These are phyloP conservation scores for Spondyliosoma cantharus DNA, from an alignment of 2,797 vertebrate genomes.

Conservation along the genomic window DNA sequence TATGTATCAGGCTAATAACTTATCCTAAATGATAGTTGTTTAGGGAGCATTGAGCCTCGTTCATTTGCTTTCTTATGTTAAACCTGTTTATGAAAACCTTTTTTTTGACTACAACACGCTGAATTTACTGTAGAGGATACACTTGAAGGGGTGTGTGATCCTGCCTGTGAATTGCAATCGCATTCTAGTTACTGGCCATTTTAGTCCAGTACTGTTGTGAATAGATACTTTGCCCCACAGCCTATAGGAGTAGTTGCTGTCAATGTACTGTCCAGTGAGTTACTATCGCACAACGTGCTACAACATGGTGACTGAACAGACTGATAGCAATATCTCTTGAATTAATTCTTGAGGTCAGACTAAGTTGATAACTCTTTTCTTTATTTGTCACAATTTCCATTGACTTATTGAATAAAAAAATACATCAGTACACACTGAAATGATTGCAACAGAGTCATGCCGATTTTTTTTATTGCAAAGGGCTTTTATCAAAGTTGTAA, in stretches of 20 bases:
- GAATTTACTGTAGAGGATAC: constrained; percentile 24
- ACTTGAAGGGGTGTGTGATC: constrained; percentile 16
- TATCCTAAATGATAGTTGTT: constrained; percentile 24
- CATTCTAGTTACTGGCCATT: constrained; percentile 39
- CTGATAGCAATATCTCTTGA: background rate
- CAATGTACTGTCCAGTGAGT: constrained; percentile 14
- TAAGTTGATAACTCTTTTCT: background rate
- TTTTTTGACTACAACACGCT: constrained; percentile 10
- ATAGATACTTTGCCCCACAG: constrained; percentile 12
- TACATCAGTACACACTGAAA: background rate
- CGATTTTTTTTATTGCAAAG: background rate
- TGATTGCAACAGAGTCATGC: background rate
- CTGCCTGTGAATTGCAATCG: constrained; percentile 29
- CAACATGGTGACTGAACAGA: background rate
- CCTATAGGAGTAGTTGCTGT: constrained; percentile 6
- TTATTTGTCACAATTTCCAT: background rate
- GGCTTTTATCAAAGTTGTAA: background rate
- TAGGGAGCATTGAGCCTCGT: constrained; percentile 6
- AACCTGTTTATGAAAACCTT: constrained; percentile 22
- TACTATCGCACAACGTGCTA: constrained; percentile 5
- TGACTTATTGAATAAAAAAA: constrained; percentile 5
- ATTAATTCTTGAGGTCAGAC: background rate
- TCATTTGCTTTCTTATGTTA: constrained; percentile 24
- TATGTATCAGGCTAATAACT: too few relatives aligned
- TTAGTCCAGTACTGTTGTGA: constrained; percentile 20